phyloP scores from a whole-genome alignment of 1,140 invertebrate genomes.

The Brachionus asplanchnoidis region DNA sequence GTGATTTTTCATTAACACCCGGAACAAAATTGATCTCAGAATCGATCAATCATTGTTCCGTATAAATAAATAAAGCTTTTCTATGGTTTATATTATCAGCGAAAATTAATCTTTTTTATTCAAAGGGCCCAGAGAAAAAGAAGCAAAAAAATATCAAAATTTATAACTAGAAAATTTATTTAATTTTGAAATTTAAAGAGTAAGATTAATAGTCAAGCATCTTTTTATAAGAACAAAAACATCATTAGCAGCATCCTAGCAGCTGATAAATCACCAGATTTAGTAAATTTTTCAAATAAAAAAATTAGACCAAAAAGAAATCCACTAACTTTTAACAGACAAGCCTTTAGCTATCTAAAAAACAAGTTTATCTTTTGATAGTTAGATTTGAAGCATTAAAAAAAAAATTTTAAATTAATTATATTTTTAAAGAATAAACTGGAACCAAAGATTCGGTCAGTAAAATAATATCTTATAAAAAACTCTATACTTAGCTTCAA shows the following conservation, averaged over 20 bases:
- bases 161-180: background rate
- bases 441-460: no score
- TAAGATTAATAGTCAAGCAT: background rate
- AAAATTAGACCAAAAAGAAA: background rate
- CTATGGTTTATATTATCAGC: background rate
- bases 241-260: background rate
- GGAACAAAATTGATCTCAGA: background rate
- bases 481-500: no score
- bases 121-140: no score
- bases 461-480: no score
- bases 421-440: no score
- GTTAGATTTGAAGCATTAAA: no score
- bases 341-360: no score
- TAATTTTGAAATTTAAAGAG: background rate
- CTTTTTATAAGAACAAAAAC: background rate
- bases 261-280: background rate
- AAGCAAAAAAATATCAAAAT: no score
- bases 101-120: background rate
- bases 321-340: background rate
- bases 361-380: no score
- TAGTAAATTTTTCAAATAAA: background rate
- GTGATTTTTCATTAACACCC: background rate
- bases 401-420: no score
- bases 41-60: background rate
- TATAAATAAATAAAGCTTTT: background rate